Evolutionary conservation across 2,888 invertebrate genomes (phyloP), one percentile per base, ranked within the genome.

Genomic region (Pyrgus malvae): DNA sequence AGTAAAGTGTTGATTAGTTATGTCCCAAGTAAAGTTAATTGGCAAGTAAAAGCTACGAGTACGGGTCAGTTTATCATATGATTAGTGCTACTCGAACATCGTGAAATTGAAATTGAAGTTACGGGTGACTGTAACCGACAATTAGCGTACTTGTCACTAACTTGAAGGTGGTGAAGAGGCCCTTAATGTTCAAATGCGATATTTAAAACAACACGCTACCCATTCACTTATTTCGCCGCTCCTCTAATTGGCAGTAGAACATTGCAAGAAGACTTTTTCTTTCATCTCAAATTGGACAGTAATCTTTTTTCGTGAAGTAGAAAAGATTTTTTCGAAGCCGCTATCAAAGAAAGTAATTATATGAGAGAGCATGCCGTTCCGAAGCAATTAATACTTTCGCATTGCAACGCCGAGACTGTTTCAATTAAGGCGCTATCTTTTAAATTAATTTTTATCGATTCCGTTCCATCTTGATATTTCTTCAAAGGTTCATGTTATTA

Each of bases 351-450:
- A 49, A 38, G 27, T 51, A 42, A 51, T 51, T 44, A 51, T 44
- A 17, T 51, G n/a, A 44, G 35, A 27, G 51, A 14, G 35, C 12
- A 37, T 27, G 19, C 51, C 37, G 51, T 44, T 51, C 16, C 27
- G 5, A 12, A 37, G 51, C 45, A 45, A 53, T 53, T 53, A 45
- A 53, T 53, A 53, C 38, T 31, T 31, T 45, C 53, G 29, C 37
- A 53, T 31, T 53, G 53, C 53, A 31, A 29, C 29, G 17, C 2
- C 12, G 44, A 25, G 45, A 29, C 38, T 53, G 29, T 23, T 53
- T 53, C 53, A 53, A 45, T 53, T 45, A 45, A 21, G 37, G 17
- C 31, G 29, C 37, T 27, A 27, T 19, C 44, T 27, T 12, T 44
- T 16, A 27, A 38, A 37, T 53, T 51, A 51, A 35, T 37, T 37